Base-by-base conservation (phyloP, 2,113 vertebrate species). In the Oplegnathus fasciatus region DNA sequence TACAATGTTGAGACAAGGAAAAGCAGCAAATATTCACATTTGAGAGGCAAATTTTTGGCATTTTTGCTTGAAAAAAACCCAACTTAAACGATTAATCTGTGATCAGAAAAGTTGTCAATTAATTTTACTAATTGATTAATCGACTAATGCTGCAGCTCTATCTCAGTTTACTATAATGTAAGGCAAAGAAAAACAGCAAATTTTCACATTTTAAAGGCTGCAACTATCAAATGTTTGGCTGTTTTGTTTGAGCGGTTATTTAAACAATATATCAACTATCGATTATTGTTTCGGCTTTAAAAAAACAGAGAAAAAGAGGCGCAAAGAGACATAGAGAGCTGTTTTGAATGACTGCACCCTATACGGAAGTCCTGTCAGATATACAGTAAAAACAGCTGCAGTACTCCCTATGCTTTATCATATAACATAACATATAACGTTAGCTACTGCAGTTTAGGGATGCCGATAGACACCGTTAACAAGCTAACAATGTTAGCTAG, bases 291-390 rank as follows among this genome's bases (percentile, higher is more conserved):
- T 37, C 61, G 18, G 61, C 54, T 73, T 1, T 20, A 28, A 75
- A 74, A 15, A 52, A 18, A 74, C 2, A 9, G 4, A 11, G 2
- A 24, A 14, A 24, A 46, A 15, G 40, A 61, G 46, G 11, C 13
- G 3, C 8, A 20, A 0, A 32, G 7, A 67, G 10, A 60, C 42
- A 54, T 6, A 20, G 10, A 54, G 46, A 64, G 42, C 30, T 5
- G 9, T 46, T 42, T 26, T 13, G 24, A 50, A 22, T 52, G 26
- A 34, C n/a, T 24, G 14, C 17, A 61, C 26, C 3, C 61, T 14
- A 54, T 10, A 50, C 68, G 68, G 73, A 78, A 68, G 64, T 75
- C 6, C 26, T 18, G 61, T 30, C 26, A 57, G 17, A 55, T 13
- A 13, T 1, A 30, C 17, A 65, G 1, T 32, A n/a, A 6, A 20